Percentiles rank a stretch among this genome's conserved stretches.
phyloP scores from a whole-genome alignment of 2,797 vertebrate genomes.

The Aulostomus chinensis region DNA sequence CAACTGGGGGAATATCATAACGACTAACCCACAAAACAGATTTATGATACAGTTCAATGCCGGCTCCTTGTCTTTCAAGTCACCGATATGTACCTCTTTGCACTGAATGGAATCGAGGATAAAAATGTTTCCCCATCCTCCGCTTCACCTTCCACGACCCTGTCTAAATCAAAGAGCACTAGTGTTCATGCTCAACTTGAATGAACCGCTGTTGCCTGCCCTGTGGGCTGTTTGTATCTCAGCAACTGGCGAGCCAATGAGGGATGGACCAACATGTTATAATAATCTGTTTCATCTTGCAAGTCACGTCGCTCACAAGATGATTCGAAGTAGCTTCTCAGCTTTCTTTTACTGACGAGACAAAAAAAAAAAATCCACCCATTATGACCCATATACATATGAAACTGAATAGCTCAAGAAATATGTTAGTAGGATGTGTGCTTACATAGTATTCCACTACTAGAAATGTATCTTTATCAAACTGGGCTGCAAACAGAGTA shows the following conservation, averaged over 20 bases:
- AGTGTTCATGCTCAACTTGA: slow-evolving; percentile 71
- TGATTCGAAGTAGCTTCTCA: slow-evolving; percentile 10
- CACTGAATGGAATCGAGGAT: slow-evolving; percentile 42
- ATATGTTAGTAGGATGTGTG: too few relatives aligned
- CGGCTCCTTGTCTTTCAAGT: slow-evolving; percentile 58
- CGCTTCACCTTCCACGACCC: slow-evolving; percentile 58
- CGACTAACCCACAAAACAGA: slow-evolving; percentile 60
- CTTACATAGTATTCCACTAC: too few relatives aligned
- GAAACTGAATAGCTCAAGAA: too few relatives aligned
- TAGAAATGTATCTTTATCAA: too few relatives aligned
- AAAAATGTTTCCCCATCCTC: slow-evolving; percentile 47
- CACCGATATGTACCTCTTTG: slow-evolving; percentile 49
- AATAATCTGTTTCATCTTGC: slow-evolving; percentile 58
- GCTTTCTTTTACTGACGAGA: slow-evolving; percentile 8
- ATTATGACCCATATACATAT: not conserved
- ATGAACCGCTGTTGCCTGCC: slow-evolving; percentile 64
- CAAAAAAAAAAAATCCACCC: not conserved
- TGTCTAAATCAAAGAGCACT: slow-evolving; percentile 64
- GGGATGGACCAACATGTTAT: slow-evolving; percentile 41
- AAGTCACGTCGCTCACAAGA: slow-evolving; percentile 28
- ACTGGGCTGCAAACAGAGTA: too few relatives aligned
- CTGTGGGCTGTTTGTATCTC: slow-evolving; percentile 62
- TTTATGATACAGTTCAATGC: slow-evolving; percentile 61
- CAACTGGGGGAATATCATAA: slow-evolving; percentile 71
- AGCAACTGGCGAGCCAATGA: slow-evolving; percentile 60